Conservation (phyloP, 2,888 invertebrate genomes). For the Drosophila parthenogenetica region DNA sequence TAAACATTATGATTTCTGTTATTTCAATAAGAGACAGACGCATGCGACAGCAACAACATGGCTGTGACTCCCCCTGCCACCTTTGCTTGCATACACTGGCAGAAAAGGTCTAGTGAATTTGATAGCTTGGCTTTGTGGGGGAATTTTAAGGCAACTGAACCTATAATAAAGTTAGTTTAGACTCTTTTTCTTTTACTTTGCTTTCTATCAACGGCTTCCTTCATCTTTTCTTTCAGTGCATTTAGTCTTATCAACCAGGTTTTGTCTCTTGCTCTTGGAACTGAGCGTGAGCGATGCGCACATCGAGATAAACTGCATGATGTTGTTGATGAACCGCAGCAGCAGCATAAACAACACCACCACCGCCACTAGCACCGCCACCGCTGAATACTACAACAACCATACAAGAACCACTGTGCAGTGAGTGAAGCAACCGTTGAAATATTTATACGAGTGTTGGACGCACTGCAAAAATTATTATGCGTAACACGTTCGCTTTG, state of each 20-base stretch:
- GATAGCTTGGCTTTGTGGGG: no score
- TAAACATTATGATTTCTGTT: slow-evolving; percentile 81
- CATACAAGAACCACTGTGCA: background rate
- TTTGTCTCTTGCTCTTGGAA: slow-evolving; percentile 26
- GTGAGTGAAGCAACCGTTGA: slow-evolving; percentile 57
- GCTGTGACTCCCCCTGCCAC: background rate
- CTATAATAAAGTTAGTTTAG: no score
- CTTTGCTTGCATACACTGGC: background rate
- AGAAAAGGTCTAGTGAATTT: background rate
- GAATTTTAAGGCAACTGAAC: no score
- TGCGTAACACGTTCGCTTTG: slow-evolving; percentile 80
- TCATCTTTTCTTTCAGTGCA: slow-evolving; percentile 27
- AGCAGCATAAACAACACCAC: slow-evolving; percentile 11
- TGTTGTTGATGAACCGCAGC: slow-evolving; percentile 62
- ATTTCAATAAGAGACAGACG: slow-evolving; percentile 72
- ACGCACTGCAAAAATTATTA: slow-evolving; percentile 74
- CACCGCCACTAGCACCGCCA: slow-evolving; percentile 2
- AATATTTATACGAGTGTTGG: slow-evolving; percentile 68
- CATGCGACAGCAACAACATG: slow-evolving; percentile 39
- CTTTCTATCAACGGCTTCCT: background rate
- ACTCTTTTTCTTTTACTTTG: background rate
- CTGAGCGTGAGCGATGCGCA: slow-evolving; percentile 63
- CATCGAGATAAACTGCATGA: slow-evolving; percentile 65
- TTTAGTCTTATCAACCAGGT: slow-evolving; percentile 61
- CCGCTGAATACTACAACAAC: background rate